Base-by-base conservation (phyloP, 2,797 vertebrate genomes). In the Gobio occitaniae region DNA sequence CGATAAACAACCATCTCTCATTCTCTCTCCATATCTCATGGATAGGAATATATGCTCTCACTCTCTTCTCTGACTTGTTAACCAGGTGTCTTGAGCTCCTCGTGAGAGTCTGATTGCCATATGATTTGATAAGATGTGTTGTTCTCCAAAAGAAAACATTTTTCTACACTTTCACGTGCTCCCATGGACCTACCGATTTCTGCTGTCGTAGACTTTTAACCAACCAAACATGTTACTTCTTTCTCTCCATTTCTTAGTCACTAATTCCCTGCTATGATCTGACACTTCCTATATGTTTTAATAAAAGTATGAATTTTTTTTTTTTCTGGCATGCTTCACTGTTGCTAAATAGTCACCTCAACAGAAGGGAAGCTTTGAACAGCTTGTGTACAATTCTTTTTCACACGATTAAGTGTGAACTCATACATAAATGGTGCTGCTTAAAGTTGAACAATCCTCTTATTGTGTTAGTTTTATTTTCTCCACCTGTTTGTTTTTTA, bases 1-100 rank as follows among this genome's bases (percentile, higher is more conserved):
- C 93, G 90, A 91, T 86, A 86, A 85, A 82, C 92, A 92, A 91
- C n/a, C 93, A 17, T 70, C 17, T 59, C 10, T 84, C 44, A 61
- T 47, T 82, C 29, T 32, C 29, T 72, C 19, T 36, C 47, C 50
- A 29, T 66, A 32, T n/a, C 61, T 76, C 36, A n/a, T 52, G 32
- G 52, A 68, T 81, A 6, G n/a, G 93, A 92, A 93, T 93, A 92
- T 91, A 91, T 92, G 86, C 88, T 90, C 88, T 89, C 86, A 36
- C 91, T 86, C 89, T 84, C 85, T 72, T 36, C 48, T 52, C 71
- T 52, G 25, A 52, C 15, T 74, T 74, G 71, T 44, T 38, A 76
- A 76, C 11, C 32, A 4, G 3, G 82, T 78, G 83, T 92, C 89
- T 75, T 89, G 88, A 90, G 88, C 87, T 89, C 86, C 65, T 56